A percentile compares a stretch with the other conserved stretches of the same genome.
These are phyloP conservation scores for Gambelia wislizenii DNA, from an alignment of 2,797 vertebrate genomes.

Conservation along the genomic window DNA sequence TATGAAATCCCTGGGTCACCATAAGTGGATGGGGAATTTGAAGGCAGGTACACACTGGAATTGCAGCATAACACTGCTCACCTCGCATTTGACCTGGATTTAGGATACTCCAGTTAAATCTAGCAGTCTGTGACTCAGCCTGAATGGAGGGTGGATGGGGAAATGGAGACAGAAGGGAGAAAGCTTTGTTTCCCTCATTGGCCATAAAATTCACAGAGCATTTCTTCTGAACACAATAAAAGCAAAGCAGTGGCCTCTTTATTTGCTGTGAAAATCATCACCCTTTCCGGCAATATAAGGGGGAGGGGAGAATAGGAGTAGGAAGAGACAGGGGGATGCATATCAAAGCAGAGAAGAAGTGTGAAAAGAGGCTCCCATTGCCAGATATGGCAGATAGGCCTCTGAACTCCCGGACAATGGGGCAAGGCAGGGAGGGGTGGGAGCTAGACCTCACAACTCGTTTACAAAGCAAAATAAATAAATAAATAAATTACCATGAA, in stretches of 20 bases:
- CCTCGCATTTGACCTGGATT: background rate
- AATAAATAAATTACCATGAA: slow-evolving; percentile 87
- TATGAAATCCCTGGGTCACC: no score
- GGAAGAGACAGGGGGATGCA: slow-evolving; percentile 81
- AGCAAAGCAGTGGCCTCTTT: slow-evolving; percentile 64
- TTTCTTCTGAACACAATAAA: slow-evolving; percentile 63
- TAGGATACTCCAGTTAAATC: slow-evolving; percentile 30
- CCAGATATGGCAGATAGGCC: slow-evolving; percentile 84
- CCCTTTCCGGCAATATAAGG: slow-evolving; percentile 81
- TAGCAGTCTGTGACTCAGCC: slow-evolving; percentile 61
- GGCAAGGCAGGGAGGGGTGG: slow-evolving; percentile 65
- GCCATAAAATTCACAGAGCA: slow-evolving; percentile 73
- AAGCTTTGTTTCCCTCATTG: slow-evolving; percentile 52
- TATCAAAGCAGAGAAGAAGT: slow-evolving; percentile 87
- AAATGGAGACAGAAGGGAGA: slow-evolving; percentile 52
- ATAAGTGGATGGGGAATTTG: no score
- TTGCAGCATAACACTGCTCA: background rate
- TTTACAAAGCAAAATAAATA: slow-evolving; percentile 84
- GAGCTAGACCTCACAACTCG: slow-evolving; percentile 82
- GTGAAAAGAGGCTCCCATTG: slow-evolving; percentile 81
- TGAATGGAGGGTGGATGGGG: background rate
- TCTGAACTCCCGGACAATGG: slow-evolving; percentile 84
- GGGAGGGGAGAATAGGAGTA: slow-evolving; percentile 61
- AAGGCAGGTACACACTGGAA: no score
- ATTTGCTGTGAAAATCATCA: slow-evolving; percentile 84